Conservation (phyloP, 2,113 vertebrate genomes). For the Grammomys surdaster region DNA sequence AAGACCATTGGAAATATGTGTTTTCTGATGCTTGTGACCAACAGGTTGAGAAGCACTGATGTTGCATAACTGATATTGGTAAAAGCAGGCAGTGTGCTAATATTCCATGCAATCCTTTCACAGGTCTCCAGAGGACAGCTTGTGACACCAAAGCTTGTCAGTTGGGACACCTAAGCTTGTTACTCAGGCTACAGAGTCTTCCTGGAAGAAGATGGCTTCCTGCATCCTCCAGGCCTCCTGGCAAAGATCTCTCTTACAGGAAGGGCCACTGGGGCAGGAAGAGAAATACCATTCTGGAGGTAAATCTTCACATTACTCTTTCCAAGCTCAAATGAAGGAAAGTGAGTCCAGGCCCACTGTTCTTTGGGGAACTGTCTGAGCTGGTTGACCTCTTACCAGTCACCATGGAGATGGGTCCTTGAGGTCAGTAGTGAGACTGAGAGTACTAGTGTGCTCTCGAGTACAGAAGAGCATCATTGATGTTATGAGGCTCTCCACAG, state of each 20-base stretch:
- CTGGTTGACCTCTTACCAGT: too few species aligned
- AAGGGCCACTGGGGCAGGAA: neutral
- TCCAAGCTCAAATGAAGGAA: neutral
- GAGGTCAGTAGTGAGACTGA: neutral
- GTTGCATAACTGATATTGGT: neutral
- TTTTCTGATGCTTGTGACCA: neutral
- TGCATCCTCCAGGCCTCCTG: neutral
- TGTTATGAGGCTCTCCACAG: neutral
- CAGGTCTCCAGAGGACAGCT: neutral
- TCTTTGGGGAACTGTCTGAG: neutral
- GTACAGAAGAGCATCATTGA: neutral
- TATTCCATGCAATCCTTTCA: neutral
- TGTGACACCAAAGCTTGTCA: neutral
- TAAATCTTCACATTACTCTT: neutral
- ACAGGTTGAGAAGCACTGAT: neutral
- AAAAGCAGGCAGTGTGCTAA: neutral
- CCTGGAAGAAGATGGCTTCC: neutral
- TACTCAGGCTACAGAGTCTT: neutral
- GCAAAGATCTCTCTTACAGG: neutral
- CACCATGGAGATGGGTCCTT: neutral
- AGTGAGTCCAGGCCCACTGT: neutral
- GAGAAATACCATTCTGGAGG: neutral
- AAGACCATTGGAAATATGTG: neutral
- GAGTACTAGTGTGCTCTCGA: neutral
- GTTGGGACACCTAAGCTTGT: too few species aligned